phyloP scores from a whole-genome alignment of 2,888 invertebrate genomes.

The Caenorhabditis imperialis region DNA sequence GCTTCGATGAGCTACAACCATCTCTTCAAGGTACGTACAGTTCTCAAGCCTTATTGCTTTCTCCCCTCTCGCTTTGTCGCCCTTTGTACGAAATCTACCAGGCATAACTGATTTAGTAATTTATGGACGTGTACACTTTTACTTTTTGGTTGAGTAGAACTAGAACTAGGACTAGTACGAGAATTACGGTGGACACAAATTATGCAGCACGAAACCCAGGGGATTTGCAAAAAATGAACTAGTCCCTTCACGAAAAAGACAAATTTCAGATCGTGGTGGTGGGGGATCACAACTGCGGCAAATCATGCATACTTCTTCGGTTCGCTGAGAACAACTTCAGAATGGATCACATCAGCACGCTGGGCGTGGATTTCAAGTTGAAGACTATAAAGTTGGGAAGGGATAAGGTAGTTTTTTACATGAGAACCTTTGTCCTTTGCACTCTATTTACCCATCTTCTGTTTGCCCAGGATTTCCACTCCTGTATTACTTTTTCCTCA shows the following conservation, averaged over 20 bases:
- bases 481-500: conserved; percentile 29
- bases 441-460: conserved; percentile 17
- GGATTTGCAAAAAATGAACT: no score
- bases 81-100: conserved; percentile 29
- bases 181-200: no score
- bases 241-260: conserved; percentile 17
- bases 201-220: conserved; percentile 17
- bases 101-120: conserved; percentile 52
- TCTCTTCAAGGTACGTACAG: conserved; percentile 74
- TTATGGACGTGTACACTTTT: conserved; percentile 21
- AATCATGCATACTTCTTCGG: conserved; percentile 77
- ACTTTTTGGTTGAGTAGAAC: conserved; percentile 34
- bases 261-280: conserved; percentile 70
- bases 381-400: conserved; percentile 78
- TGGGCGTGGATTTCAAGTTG: conserved; percentile 78
- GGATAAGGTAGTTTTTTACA: conserved; percentile 67
- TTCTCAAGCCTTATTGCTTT: background rate
- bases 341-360: conserved; percentile 75
- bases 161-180: no score
- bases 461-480: conserved; percentile 40
- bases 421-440: conserved; percentile 30
- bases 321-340: conserved; percentile 77
- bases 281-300: conserved; percentile 78
- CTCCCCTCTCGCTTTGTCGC: background rate
- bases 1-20: conserved; percentile 77